Conservation (phyloP, 2,888 invertebrate genomes). For the Marronus borbonicus region DNA sequence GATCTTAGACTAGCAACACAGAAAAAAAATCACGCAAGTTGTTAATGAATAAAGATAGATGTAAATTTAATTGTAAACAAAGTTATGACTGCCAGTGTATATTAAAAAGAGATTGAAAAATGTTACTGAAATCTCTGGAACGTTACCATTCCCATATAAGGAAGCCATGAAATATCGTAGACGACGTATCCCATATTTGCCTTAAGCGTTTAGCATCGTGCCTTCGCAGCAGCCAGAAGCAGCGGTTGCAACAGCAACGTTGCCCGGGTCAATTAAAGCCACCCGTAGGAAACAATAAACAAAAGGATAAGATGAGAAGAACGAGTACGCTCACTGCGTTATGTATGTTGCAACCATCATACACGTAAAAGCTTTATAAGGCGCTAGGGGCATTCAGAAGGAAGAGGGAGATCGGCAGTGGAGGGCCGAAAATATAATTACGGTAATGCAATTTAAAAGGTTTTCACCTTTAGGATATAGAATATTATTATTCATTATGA, state of each 20-base stretch:
- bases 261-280: constrained; percentile 36
- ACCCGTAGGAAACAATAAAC: constrained; percentile 42
- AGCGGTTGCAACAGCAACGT: neutral
- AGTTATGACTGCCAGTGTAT: neutral
- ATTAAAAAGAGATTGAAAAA: constrained; percentile 26
- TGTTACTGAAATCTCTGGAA: constrained; percentile 27
- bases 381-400: neutral
- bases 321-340: neutral
- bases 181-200: constrained; percentile 4
- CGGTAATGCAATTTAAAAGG: constrained; percentile 38
- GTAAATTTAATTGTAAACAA: too few relatives aligned
- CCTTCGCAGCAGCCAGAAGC: constrained; percentile 7
- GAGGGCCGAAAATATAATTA: constrained; percentile 41
- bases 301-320: constrained; percentile 20
- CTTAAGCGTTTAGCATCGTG: neutral
- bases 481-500: constrained; percentile 35
- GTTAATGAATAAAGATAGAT: too few relatives aligned
- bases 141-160: constrained; percentile 18
- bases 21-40: too few relatives aligned
- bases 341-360: neutral
- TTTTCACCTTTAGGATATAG: constrained; percentile 19
- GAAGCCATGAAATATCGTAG: constrained; percentile 24
- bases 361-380: constrained; percentile 5
- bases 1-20: too few relatives aligned
- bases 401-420: neutral